phyloP scores from a whole-genome alignment of 2,888 invertebrate genomes.

The Blera fallax region DNA sequence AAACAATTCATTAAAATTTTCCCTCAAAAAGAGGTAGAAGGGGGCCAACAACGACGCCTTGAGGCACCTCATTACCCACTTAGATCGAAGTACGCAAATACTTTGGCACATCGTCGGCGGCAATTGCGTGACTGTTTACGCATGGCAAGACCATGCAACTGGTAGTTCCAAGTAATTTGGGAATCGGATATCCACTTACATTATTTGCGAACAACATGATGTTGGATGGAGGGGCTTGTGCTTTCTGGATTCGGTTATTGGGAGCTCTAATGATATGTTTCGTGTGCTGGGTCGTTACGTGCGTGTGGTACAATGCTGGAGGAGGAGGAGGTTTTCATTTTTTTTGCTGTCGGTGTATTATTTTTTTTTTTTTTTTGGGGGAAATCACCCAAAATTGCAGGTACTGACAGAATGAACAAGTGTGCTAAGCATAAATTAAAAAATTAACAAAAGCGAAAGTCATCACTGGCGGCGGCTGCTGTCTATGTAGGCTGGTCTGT shows the following conservation, averaged over 20 bases:
- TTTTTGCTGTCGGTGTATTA: background rate
- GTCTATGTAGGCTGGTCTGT: background rate
- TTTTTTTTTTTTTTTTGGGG: background rate
- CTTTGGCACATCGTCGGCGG: conserved; percentile 56
- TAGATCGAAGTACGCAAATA: conserved; percentile 45
- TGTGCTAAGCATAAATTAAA: conserved; percentile 6
- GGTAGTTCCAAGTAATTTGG: conserved; percentile 44
- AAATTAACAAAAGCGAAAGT: conserved; percentile 41
- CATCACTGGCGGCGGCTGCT: background rate
- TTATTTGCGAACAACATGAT: conserved; percentile 10
- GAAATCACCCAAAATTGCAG: conserved; percentile 28
- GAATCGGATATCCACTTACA: conserved; percentile 39
- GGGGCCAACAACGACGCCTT: conserved; percentile 43
- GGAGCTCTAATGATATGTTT: conserved; percentile 60
- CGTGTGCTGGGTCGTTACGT: conserved; percentile 1
- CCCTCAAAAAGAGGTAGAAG: background rate
- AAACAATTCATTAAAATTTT: conserved; percentile 25
- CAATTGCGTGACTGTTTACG: conserved; percentile 48
- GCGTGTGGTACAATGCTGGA: conserved; percentile 38
- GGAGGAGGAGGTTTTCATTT: background rate
- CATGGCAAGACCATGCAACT: conserved; percentile 19
- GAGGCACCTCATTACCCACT: conserved; percentile 67
- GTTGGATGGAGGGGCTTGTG: background rate
- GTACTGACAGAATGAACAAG: conserved; percentile 19
- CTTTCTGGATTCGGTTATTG: conserved; percentile 21